Percentiles rank a stretch among this genome's conserved stretches.
phyloP scores from a whole-genome alignment of 2,113 vertebrate species.

The Sinocyclocheilus maitianheensis region DNA sequence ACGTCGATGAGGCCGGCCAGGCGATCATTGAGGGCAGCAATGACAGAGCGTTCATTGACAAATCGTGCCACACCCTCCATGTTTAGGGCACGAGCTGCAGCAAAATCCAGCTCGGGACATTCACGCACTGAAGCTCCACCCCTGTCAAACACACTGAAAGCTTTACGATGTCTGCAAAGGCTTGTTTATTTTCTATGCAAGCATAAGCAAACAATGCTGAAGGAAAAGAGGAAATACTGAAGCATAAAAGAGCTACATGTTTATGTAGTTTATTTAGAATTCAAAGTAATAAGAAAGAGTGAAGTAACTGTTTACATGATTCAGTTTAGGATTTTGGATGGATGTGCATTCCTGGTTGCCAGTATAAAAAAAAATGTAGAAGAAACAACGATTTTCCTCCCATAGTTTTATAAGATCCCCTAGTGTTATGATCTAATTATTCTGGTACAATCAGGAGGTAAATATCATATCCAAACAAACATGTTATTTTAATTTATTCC shows the following conservation, averaged over 20 bases:
- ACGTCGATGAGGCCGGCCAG: constrained; percentile 72
- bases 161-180: neutral
- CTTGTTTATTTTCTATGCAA: constrained; percentile 8
- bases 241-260: neutral
- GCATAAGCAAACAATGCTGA: constrained; percentile 15
- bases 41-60: constrained; percentile 65
- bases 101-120: constrained; percentile 68
- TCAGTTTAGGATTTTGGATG: neutral
- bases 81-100: constrained; percentile 64
- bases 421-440: too few species aligned
- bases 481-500: too few species aligned
- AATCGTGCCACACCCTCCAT: constrained; percentile 64
- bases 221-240: neutral
- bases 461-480: neutral
- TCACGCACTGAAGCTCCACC: constrained; percentile 50
- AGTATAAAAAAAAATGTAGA: too few species aligned
- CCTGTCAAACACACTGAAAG: constrained; percentile 58
- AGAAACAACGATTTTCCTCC: too few species aligned
- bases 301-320: neutral
- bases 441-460: neutral
- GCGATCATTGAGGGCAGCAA: constrained; percentile 74
- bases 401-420: too few species aligned
- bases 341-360: neutral
- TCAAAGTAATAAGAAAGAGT: constrained; percentile 3
- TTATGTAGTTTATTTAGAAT: neutral